Conservation (phyloP, 2,113 vertebrate genomes). For the Accipiter cooperii region DNA sequence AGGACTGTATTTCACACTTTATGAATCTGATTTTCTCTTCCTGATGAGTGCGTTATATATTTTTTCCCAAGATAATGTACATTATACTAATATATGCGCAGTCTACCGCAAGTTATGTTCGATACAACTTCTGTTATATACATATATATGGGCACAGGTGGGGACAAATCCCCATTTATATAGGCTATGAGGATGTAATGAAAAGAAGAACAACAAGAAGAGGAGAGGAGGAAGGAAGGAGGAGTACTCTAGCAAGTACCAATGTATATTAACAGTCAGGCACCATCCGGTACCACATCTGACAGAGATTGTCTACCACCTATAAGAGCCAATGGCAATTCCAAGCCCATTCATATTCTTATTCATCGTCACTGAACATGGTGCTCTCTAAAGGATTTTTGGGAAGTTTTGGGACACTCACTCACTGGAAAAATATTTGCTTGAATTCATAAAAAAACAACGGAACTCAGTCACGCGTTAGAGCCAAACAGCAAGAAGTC, state of each 20-base stretch:
- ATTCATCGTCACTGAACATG: not conserved
- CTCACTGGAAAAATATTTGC: not conserved
- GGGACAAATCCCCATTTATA: not conserved
- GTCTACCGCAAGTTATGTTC: fast-evolving
- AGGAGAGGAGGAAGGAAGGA: not conserved
- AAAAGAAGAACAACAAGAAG: not conserved
- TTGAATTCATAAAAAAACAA: not conserved
- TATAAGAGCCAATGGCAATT: not conserved
- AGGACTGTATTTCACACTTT: not conserved
- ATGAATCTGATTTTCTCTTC: not conserved
- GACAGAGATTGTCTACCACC: not conserved
- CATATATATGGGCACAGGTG: not conserved
- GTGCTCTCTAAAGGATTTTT: not conserved
- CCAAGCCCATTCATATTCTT: not conserved
- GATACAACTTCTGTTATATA: not conserved
- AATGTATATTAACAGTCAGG: not conserved
- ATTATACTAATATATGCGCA: not conserved
- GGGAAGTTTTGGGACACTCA: not conserved
- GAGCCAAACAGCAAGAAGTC: not conserved
- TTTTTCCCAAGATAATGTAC: not conserved
- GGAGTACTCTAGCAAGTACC: not conserved
- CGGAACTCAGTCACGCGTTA: not conserved
- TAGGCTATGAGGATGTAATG: not conserved
- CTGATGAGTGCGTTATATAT: not conserved
- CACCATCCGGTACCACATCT: not conserved